A percentile compares a stretch with the other conserved stretches of the same genome.
Evolutionary conservation across 92 coral and sea anemone species (phyloP).

Genomic region (Phymanthus crucifer): DNA sequence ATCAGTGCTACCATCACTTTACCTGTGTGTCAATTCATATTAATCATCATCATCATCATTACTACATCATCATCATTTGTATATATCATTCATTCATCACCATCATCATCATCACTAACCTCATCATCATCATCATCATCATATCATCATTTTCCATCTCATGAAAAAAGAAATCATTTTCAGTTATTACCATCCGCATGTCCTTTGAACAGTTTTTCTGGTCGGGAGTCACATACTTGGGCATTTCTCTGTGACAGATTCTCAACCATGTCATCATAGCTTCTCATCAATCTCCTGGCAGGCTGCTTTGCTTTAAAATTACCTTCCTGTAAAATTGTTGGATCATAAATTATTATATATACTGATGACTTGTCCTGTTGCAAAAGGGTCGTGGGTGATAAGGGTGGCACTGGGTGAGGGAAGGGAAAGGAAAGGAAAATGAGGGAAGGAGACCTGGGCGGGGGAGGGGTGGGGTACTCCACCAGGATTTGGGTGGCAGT

Average conservation of each 20-base stretch:
- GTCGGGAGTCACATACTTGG: constrained; percentile 72
- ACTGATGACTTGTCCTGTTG: background rate
- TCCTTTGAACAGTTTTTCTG: constrained; percentile 13
- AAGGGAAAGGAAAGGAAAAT: background rate
- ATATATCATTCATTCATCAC: too few species aligned
- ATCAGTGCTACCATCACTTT: too few species aligned
- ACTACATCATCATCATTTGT: too few species aligned
- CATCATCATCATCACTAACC: too few species aligned
- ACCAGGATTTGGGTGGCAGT: too few species aligned
- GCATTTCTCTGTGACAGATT: constrained; percentile 32
- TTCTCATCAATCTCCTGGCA: constrained; percentile 35
- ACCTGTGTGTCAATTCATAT: too few species aligned
- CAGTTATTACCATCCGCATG: constrained; percentile 38
- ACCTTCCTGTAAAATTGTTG: constrained; percentile 48
- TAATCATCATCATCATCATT: too few species aligned
- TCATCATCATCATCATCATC: too few species aligned
- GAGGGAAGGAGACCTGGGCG: background rate
- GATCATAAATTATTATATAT: background rate
- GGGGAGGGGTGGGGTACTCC: too few species aligned
- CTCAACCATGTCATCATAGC: constrained; percentile 70
- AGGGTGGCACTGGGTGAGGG: too few species aligned
- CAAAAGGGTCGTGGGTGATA: background rate
- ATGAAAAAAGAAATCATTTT: background rate
- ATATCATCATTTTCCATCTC: background rate
- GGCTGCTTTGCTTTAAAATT: constrained; percentile 53